A percentile compares a stretch with the other conserved stretches of the same genome.
These are phyloP conservation scores for Tachystola acroxantha DNA, from an alignment of 2,888 invertebrate species.

Conservation along the genomic window DNA sequence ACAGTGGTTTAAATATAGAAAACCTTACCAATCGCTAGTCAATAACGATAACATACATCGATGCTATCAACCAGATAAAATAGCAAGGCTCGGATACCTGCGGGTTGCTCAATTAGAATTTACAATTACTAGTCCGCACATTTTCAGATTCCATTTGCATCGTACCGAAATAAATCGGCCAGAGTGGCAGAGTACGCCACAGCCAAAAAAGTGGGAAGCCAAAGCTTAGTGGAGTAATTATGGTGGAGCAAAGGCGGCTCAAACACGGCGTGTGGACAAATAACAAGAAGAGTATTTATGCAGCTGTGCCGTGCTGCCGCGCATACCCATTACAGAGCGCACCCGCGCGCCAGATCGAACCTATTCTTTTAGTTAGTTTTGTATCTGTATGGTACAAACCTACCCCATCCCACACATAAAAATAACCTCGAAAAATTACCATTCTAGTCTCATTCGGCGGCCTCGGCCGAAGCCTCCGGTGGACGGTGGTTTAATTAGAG, in stretches of 20 bases:
- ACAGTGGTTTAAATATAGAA: constrained; percentile 38
- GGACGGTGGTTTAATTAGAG: constrained; percentile 65
- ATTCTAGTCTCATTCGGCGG: constrained; percentile 51
- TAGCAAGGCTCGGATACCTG: constrained; percentile 18
- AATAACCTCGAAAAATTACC: constrained; percentile 48
- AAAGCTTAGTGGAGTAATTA: constrained; percentile 60
- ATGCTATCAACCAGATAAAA: constrained; percentile 17
- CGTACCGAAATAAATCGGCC: constrained; percentile 37
- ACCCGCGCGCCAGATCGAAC: constrained; percentile 16
- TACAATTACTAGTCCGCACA: constrained; percentile 38
- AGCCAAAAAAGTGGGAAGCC: constrained; percentile 45
- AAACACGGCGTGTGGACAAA: constrained; percentile 59
- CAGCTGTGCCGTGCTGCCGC: constrained; percentile 46
- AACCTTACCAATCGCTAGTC: constrained; percentile 24
- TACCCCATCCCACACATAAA: too few species aligned
- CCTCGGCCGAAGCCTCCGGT: constrained; percentile 40
- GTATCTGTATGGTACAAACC: too few species aligned
- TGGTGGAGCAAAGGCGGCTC: constrained; percentile 45
- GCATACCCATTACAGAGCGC: constrained; percentile 26
- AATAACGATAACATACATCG: constrained; percentile 41
- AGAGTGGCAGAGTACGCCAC: constrained; percentile 28
- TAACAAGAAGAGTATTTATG: constrained; percentile 60
- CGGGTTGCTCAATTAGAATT: constrained; percentile 41
- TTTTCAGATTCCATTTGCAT: constrained; percentile 42
- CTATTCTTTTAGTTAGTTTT: constrained; percentile 27